phyloP scores from a whole-genome alignment of 1,140 invertebrate species.

The Drosophila funebris region DNA sequence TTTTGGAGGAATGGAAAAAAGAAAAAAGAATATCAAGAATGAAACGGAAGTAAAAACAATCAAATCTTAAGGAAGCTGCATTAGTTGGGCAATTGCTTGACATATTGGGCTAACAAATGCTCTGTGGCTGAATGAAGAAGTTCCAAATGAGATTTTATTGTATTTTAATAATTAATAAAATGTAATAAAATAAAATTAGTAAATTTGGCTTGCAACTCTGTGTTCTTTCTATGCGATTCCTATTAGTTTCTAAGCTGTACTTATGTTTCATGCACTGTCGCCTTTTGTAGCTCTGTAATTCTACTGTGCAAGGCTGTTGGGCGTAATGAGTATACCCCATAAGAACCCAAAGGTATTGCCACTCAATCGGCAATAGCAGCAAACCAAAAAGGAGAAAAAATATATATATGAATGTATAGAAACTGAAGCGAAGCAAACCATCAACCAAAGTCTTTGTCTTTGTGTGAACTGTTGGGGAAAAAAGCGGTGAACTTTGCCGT shows the following conservation, averaged over 20 bases:
- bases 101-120: neutral
- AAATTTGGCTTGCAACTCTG: neutral
- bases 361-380: constrained; percentile 60
- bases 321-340: constrained; percentile 1
- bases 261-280: neutral
- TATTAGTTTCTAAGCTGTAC: neutral
- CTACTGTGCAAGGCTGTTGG: neutral
- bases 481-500: constrained; percentile 71
- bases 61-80: constrained; percentile 3
- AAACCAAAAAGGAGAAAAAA: neutral
- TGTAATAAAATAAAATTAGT: too few relatives aligned
- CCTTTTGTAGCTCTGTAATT: constrained; percentile 4
- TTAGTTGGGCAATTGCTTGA: constrained; percentile 5
- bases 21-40: constrained; percentile 8
- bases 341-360: constrained; percentile 44
- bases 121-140: too few relatives aligned
- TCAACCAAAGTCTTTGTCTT: constrained; percentile 65
- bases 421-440: constrained; percentile 13
- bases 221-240: neutral
- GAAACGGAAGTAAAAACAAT: neutral
- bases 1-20: constrained; percentile 46
- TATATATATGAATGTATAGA: neutral
- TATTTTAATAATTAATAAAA: too few relatives aligned
- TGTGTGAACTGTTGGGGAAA: constrained; percentile 42
- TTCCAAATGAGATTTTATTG: too few relatives aligned